Percentiles rank a stretch among this genome's conserved stretches.
phyloP scores from a whole-genome alignment of 2,113 vertebrate species.

The Semnornis frantzii region DNA sequence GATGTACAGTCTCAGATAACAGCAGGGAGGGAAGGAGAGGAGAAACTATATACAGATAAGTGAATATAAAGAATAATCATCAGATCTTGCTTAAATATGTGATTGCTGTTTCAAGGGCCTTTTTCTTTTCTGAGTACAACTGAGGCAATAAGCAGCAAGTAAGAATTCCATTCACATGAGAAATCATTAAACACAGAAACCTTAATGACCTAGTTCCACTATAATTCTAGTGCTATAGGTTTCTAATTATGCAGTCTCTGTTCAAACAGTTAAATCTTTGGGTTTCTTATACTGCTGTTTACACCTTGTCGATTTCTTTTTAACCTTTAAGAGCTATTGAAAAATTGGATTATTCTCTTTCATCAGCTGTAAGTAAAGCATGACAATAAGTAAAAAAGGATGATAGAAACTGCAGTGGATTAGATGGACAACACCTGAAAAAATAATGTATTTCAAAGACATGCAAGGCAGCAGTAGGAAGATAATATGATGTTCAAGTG shows the following conservation, averaged over 20 bases:
- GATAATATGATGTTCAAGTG: constrained; percentile 53
- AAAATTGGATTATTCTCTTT: constrained; percentile 34
- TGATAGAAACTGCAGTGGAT: not conserved
- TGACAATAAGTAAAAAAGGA: constrained; percentile 16
- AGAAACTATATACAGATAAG: constrained; percentile 16
- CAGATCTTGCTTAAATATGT: constrained; percentile 30
- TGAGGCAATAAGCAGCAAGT: not conserved
- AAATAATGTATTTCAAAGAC: constrained; percentile 45
- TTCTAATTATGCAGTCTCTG: not conserved
- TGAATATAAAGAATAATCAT: not conserved
- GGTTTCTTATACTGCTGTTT: constrained; percentile 11
- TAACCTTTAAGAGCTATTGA: constrained; percentile 42
- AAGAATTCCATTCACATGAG: constrained; percentile 1
- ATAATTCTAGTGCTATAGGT: not conserved
- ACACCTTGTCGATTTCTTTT: constrained; percentile 37
- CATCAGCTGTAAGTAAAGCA: constrained; percentile 7
- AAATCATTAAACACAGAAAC: constrained; percentile 19
- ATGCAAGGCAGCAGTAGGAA: constrained; percentile 53
- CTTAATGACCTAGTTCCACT: not conserved
- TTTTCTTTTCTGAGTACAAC: not conserved
- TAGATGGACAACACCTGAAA: constrained; percentile 26
- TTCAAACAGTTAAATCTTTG: constrained; percentile 1
- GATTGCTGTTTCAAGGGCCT: not conserved
- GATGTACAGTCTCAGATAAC: not conserved
- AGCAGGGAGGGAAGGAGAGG: not conserved